Evolutionary conservation across 2,113 vertebrate species (phyloP), one percentile per base, ranked within the genome.

Genomic region (Clinocottus analis): DNA sequence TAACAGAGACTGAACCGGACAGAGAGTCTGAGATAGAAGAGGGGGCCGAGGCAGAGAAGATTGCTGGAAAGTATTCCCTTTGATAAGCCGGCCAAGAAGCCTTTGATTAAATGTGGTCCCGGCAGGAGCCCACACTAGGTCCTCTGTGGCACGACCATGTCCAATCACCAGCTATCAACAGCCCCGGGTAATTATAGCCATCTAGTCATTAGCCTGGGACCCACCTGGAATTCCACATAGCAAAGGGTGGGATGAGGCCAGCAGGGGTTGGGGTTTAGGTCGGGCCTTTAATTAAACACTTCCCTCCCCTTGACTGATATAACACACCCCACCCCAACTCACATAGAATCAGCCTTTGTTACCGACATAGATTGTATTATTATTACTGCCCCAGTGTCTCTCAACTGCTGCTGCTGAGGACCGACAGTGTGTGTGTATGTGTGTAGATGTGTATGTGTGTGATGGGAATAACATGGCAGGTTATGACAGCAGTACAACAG

Each of bases 51-150:
- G 72, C 86, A 80, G 83, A 88, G 91, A 91, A 91, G 92, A 94
- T 92, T 93, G 92, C 85, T 80, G 77, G 74, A 93, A 92, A 92
- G 80, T 93, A 93, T 93, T 90, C 88, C 80, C 94, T 95, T 93
- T 94, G 93, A 92, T 94, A 93, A 91, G 75, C 85, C 76, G 75
- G 86, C 87, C 89, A 92, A 92, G 85, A 90, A 90, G 84, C 90
- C 89, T 88, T 81, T 89, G 91, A 92, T 93, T 88, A 91, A 91
- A 93, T 83, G 85, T 77, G 86, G 83, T 83, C 89, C 80, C 77
- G 86, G 89, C 79, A 89, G 88, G 86, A 90, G 84, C 85, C 91
- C 87, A 94, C 92, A 94, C 91, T 93, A 88, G 92, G 69, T 83
- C 90, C 91, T 92, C 91, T 93, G 91, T 94, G 89, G 90, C 84